phyloP scores from a whole-genome alignment of 2,113 vertebrate genomes.

The Passer domesticus region DNA sequence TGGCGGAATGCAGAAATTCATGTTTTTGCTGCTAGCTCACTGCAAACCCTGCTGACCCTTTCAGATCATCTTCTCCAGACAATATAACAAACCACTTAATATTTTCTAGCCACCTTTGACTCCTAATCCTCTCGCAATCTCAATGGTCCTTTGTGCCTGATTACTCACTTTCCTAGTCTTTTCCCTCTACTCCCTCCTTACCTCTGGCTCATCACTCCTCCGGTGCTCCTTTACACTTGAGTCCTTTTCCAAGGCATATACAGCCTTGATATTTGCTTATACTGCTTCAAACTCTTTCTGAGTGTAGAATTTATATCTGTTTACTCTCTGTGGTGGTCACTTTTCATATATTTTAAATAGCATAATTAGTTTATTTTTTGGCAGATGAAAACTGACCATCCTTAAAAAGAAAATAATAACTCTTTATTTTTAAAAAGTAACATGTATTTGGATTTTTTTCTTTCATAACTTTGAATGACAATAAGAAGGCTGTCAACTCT shows the following conservation, averaged over 20 bases:
- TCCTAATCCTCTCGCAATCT: not conserved
- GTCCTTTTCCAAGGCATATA: not conserved
- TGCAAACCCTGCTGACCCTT: not conserved
- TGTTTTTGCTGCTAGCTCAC: not conserved
- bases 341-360: not conserved
- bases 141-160: not conserved
- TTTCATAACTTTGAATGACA: conserved; percentile 59
- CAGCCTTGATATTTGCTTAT: not conserved
- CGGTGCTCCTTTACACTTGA: not conserved
- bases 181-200: not conserved
- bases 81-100: not conserved
- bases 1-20: not conserved
- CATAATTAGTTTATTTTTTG: not conserved
- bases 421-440: not conserved
- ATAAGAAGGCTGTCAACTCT: conserved; percentile 47
- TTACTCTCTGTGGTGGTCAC: not conserved
- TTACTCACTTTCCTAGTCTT: not conserved
- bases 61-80: not conserved
- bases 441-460: not conserved
- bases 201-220: not conserved
- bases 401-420: conserved; percentile 16
- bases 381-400: not conserved
- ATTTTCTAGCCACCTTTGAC: not conserved
- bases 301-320: not conserved
- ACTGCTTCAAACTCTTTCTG: not conserved